phyloP scores from a whole-genome alignment of 1,140 invertebrate genomes.

The Nasonia giraulti region DNA sequence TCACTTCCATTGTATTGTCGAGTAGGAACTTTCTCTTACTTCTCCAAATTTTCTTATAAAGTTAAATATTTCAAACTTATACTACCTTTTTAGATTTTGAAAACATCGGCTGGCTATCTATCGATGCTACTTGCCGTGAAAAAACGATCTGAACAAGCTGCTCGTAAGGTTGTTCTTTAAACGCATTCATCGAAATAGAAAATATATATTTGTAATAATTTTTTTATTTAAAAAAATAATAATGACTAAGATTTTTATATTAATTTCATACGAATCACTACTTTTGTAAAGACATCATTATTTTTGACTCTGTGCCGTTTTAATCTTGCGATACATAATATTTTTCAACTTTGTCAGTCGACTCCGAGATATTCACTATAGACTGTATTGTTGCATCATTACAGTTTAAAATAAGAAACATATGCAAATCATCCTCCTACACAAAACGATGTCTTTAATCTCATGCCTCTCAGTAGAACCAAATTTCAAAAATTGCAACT shows the following conservation, averaged over 20 bases:
- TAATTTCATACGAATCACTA: background rate
- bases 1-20: constrained; percentile 69
- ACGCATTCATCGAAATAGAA: background rate
- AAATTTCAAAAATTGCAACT: too few relatives aligned
- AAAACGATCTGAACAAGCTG: background rate
- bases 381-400: too few relatives aligned
- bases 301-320: background rate
- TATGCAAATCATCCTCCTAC: too few relatives aligned
- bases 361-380: too few relatives aligned
- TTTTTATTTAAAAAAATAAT: background rate
- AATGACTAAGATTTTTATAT: background rate
- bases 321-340: background rate
- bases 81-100: constrained; percentile 70
- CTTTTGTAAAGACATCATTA: background rate
- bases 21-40: constrained; percentile 58
- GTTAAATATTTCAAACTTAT: background rate
- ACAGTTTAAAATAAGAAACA: too few relatives aligned
- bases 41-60: background rate
- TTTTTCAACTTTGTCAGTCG: too few relatives aligned
- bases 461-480: too few relatives aligned
- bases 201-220: background rate
- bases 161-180: background rate
- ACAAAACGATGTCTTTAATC: too few relatives aligned
- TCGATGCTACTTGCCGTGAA: constrained; percentile 65
- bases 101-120: constrained; percentile 72